Base-by-base conservation (phyloP, 2,797 vertebrate species). In the Poeciliopsis paucimaculata region DNA sequence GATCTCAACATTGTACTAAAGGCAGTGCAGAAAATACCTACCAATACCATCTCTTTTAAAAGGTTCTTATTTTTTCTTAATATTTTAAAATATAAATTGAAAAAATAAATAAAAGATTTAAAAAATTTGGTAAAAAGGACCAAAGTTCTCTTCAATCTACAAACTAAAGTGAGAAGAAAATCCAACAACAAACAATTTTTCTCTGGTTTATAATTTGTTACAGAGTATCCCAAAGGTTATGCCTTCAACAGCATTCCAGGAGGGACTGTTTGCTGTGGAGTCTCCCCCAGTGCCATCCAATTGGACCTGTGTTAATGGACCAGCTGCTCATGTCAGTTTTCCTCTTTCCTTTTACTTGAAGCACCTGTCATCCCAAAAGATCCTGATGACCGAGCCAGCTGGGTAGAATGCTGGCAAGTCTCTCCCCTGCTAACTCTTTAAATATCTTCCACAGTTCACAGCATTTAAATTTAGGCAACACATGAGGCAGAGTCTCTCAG, bases 391-490 rank as follows among this genome's bases (percentile, higher is more conserved):
- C 39, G 36, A 78, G 83, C 92, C 95, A 95, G 94, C 94, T 95
- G 95, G 93, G 88, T 94, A 96, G 94, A 95, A 87, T 91, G 92
- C 86, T 86, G 90, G 89, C 89, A 83, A 89, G 90, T 92, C 90
- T 90, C 90, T 75, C 90, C 90, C 81, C 83, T 78, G 82, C 90
- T 83, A 92, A 94, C 85, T 84, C 92, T 90, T 92, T 93, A 96
- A 96, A 96, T 96, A 96, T 95, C 94, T 94, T 95, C 95, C 94
- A 90, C 88, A 78, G 85, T 93, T 92, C 88, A 89, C 87, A 81
- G 86, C 73, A 81, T 91, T 93, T 96, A 96, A 95, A 91, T 95
- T 95, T 96, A 96, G 95, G 80, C 85, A 77, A 46, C 81, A 64
- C 90, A 82, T 90, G 88, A 87, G 87, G 85, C 90, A 91, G 80